phyloP scores from a whole-genome alignment of 2,797 vertebrate species.

The Vipera latastei region DNA sequence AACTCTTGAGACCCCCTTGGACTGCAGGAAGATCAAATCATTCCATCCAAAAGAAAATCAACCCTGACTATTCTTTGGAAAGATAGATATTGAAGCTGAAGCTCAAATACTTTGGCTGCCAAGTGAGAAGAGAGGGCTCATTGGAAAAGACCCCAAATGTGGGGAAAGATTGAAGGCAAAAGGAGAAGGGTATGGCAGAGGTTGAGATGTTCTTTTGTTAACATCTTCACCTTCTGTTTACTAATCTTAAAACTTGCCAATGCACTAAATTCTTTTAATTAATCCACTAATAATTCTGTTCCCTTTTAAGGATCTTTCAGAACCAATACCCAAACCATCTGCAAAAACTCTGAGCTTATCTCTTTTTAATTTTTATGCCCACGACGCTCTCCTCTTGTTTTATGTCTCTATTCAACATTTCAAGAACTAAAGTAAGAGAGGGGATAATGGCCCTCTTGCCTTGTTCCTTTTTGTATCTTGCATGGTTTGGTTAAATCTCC shows the following conservation, averaged over 20 bases:
- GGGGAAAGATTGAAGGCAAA: neutral
- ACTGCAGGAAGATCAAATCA: too few species aligned
- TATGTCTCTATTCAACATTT: neutral
- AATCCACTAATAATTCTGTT: neutral
- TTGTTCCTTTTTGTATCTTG: too few species aligned
- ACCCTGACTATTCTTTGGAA: too few species aligned
- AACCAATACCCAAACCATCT: neutral
- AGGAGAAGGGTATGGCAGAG: neutral
- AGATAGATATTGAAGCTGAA: neutral
- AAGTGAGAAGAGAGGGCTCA: neutral
- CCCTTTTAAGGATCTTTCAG: neutral
- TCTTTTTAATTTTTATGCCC: neutral
- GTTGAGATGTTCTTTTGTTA: neutral
- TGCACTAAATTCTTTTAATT: neutral
- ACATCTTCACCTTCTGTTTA: neutral
- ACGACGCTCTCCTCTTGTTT: neutral
- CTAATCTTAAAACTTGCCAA: neutral
- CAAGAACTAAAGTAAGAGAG: neutral
- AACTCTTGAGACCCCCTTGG: too few species aligned
- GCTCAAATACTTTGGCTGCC: neutral
- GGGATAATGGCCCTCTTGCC: too few species aligned
- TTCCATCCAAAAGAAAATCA: too few species aligned
- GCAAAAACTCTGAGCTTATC: neutral
- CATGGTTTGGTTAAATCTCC: too few species aligned
- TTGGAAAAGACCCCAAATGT: neutral